These are phyloP conservation scores for Poecilia velifera DNA, from an alignment of 2,797 vertebrate genomes.

Conservation along the genomic window DNA sequence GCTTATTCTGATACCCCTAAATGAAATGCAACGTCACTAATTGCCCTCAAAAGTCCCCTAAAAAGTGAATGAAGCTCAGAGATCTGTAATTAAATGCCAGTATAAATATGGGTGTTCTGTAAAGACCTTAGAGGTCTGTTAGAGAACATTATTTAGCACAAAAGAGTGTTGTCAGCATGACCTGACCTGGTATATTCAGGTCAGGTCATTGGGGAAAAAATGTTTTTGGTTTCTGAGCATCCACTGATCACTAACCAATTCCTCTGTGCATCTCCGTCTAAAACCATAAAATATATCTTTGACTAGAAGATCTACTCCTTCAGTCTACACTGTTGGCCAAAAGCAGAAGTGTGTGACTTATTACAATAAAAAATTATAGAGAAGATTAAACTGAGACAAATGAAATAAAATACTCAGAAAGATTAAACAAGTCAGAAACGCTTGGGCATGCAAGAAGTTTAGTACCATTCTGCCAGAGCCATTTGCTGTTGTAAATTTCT, in stretches of 20 bases:
- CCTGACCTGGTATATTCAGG: neutral
- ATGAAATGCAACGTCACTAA: neutral
- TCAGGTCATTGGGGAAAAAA: no score
- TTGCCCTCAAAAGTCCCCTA: neutral
- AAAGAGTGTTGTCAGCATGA: neutral
- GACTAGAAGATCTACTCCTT: neutral
- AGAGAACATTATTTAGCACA: neutral
- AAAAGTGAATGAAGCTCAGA: neutral
- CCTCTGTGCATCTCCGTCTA: neutral
- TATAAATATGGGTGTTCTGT: neutral
- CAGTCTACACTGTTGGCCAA: neutral
- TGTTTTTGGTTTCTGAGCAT: no score
- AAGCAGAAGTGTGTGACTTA: neutral
- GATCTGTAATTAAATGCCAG: neutral
- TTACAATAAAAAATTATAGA: neutral
- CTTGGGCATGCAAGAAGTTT: neutral
- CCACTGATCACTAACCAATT: neutral
- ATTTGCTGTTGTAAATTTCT: neutral
- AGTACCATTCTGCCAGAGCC: neutral
- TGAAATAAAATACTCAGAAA: neutral
- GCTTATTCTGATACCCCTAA: neutral
- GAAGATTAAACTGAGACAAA: neutral
- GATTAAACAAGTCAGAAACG: neutral
- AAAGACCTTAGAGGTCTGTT: neutral
- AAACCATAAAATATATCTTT: neutral